phyloP scores from a whole-genome alignment of 2,113 vertebrate genomes.

The Seriola rivoliana region DNA sequence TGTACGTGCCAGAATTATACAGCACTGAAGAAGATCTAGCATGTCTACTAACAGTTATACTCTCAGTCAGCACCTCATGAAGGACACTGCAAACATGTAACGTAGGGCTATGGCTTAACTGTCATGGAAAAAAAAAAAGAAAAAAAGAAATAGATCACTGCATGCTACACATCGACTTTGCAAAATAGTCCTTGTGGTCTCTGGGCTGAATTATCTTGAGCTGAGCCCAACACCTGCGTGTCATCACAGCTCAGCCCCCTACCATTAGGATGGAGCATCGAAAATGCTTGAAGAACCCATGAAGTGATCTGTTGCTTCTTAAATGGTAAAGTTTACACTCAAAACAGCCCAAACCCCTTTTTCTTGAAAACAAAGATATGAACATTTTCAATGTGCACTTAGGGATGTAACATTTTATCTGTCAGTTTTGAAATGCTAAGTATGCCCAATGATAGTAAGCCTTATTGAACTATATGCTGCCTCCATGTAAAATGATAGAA shows the following conservation, averaged over 20 bases:
- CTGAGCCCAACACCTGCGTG: not conserved
- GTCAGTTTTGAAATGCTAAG: not conserved
- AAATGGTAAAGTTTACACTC: not conserved
- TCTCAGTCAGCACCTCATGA: conserved; percentile 35
- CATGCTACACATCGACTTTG: conserved; percentile 43
- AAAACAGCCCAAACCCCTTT: conserved; percentile 5
- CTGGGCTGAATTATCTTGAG: conserved; percentile 33
- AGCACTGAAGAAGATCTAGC: conserved; percentile 13
- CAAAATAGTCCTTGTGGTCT: conserved; percentile 38
- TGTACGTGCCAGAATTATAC: conserved; percentile 3
- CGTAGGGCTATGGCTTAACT: conserved; percentile 44
- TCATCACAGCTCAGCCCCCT: conserved; percentile 43
- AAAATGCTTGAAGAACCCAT: conserved; percentile 1
- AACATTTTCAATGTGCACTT: not conserved
- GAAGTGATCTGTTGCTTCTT: not conserved
- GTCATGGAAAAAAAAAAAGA: conserved; percentile 10
- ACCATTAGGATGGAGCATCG: conserved; percentile 22
- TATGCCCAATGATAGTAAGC: not conserved
- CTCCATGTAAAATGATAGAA: not conserved
- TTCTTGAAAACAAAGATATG: not conserved
- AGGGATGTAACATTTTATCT: not conserved
- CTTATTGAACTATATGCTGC: not conserved
- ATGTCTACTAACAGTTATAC: not conserved
- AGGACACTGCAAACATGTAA: conserved; percentile 34
- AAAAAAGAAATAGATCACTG: conserved; percentile 13